Conservation (phyloP, 2,888 invertebrate species). For the Eupithecia inturbata region DNA sequence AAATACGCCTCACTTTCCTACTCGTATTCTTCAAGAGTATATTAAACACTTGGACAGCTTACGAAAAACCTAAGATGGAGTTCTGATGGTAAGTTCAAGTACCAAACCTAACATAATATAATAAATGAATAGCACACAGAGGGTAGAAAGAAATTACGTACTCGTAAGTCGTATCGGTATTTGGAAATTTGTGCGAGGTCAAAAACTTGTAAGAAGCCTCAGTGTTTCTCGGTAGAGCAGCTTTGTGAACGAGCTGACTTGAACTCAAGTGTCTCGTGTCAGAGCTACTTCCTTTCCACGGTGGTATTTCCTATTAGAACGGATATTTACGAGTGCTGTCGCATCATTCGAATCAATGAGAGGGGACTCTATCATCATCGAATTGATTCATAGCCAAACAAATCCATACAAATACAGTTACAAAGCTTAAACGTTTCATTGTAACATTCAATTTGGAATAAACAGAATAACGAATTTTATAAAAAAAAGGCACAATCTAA, state of each 20-base stretch:
- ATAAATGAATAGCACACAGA: neutral
- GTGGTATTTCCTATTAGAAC: neutral
- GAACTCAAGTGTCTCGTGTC: neutral
- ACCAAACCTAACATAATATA: neutral
- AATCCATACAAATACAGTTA: conserved; percentile 6
- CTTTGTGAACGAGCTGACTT: conserved; percentile 1
- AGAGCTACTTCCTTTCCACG: neutral
- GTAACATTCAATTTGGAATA: neutral
- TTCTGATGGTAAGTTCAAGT: neutral
- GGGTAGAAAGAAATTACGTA: neutral
- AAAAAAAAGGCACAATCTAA: conserved; percentile 28
- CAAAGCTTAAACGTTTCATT: neutral
- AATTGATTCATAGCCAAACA: neutral
- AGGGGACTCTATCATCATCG: conserved; percentile 7
- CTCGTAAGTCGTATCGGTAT: neutral
- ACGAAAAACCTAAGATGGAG: neutral
- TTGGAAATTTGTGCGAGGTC: neutral
- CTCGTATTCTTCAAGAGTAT: neutral
- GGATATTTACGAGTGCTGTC: conserved; percentile 4
- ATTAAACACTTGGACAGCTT: neutral
- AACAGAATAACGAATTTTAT: neutral
- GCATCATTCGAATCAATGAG: neutral
- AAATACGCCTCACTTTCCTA: too few relatives aligned
- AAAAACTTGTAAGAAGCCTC: conserved; percentile 8
- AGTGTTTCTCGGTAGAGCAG: conserved; percentile 1